Evolutionary conservation across 2,797 vertebrate genomes (phyloP).

Genomic region (Kryptopterus vitreolus): DNA sequence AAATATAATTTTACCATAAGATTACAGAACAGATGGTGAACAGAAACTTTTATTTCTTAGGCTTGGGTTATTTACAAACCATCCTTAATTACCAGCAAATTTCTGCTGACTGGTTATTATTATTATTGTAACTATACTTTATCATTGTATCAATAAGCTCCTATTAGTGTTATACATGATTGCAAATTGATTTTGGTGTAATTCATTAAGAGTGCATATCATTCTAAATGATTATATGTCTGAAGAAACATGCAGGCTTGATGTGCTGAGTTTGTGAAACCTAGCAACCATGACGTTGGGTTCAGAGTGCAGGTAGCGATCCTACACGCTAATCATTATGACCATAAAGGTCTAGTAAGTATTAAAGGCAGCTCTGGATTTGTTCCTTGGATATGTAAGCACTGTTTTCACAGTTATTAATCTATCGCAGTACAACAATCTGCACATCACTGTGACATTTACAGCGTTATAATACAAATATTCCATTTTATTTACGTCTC

Average conservation of each 20-base stretch:
- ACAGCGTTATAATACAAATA: neutral
- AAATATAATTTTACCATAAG: no score
- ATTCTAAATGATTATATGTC: constrained; percentile 67
- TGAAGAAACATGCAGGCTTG: constrained; percentile 44
- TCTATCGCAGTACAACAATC: neutral
- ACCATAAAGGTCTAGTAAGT: neutral
- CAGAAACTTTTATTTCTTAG: neutral
- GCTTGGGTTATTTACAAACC: constrained; percentile 28
- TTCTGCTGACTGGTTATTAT: constrained; percentile 67
- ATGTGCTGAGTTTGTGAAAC: constrained; percentile 50
- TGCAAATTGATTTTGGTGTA: constrained; percentile 65
- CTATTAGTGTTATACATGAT: constrained; percentile 73
- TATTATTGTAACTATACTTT: constrained; percentile 59
- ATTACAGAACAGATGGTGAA: neutral
- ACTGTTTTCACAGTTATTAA: neutral
- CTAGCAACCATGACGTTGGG: constrained; percentile 63
- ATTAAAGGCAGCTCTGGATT: neutral
- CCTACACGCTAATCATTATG: constrained; percentile 1
- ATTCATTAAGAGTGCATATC: constrained; percentile 66
- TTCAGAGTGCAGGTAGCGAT: constrained; percentile 14
- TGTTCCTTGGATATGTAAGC: neutral
- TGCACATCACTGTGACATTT: neutral
- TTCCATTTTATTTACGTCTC: neutral
- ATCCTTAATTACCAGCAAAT: constrained; percentile 61
- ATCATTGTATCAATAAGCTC: constrained; percentile 75